Percentiles rank a stretch among this genome's conserved stretches.
phyloP scores from a whole-genome alignment of 1,140 invertebrate species.

The Apis laboriosa region DNA sequence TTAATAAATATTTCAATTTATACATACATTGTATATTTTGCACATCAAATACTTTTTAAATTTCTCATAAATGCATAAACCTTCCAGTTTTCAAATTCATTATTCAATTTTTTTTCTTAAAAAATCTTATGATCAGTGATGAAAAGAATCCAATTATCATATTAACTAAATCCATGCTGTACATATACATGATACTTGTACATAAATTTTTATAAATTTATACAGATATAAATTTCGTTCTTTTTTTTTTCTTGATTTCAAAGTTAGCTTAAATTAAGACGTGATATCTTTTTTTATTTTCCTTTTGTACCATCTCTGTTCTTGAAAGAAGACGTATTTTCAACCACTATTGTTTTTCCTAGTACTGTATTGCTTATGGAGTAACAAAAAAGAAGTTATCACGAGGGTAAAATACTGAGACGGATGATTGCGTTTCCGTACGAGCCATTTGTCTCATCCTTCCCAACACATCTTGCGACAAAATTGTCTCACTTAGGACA shows the following conservation, averaged over 20 bases:
- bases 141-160: too few species aligned
- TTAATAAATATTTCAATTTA: too few species aligned
- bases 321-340: neutral
- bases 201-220: too few species aligned
- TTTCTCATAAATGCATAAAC: too few species aligned
- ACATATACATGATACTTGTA: too few species aligned
- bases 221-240: too few species aligned
- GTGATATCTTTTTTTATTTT: neutral
- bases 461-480: neutral
- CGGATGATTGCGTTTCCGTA: slow-evolving; percentile 34
- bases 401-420: slow-evolving; percentile 26
- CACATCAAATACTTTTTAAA: too few species aligned
- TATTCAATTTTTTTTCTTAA: too few species aligned
- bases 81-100: too few species aligned
- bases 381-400: slow-evolving; percentile 18
- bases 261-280: neutral
- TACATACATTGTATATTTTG: too few species aligned
- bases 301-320: neutral
- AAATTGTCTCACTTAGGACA: slow-evolving; percentile 25
- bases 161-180: too few species aligned
- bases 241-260: neutral
- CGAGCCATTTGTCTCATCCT: slow-evolving; percentile 15
- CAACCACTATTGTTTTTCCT: neutral
- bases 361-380: neutral
- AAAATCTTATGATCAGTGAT: too few species aligned